Base-by-base conservation (phyloP, 2,113 vertebrate species). In the Pollachius pollachius region DNA sequence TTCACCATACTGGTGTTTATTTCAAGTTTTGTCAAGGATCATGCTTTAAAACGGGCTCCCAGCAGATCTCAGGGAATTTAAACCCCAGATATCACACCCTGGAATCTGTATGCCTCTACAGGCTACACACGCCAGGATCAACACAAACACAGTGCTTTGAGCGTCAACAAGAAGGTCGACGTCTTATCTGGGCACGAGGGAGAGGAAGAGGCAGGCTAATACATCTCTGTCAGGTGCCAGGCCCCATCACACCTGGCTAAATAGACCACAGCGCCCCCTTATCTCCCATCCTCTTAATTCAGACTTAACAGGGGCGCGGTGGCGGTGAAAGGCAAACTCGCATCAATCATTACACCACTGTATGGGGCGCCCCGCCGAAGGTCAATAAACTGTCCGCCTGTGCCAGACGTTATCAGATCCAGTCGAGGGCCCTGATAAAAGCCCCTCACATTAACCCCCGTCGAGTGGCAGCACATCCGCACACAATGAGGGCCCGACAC, bases 301-400 rank as follows among this genome's bases (percentile, higher is more conserved):
- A 83, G 85, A 91, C 89, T 25, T 94, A 87, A 84, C 85, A 81
- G 76, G 78, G 78, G 83, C 83, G 76, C 73, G 69, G 80, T 82
- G 81, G 65, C 65, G 82, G 85, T 93, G 86, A 94, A 94, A 92
- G 81, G 91, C 84, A 93, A 92, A 93, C 92, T 92, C 94, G 64
- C 89, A 98, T 99, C 95, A 96, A 98, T 99, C 97, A 97, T 95
- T 91, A 82, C 92, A 93, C 93, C 93, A 94, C 92, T 93, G 93
- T 94, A 94, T 95, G 92, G 94, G 92, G 93, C 94, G 94, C 96
- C 95, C 96, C 96, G 93, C 77, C 86, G 91, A 95, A 95, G 96
- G 96, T 97, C 96, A 97, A 96, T 95, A 95, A 97, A 96, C 95
- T 96, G 96, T 96, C 96, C 94, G 96, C 94, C 95, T 95, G 93